Conservation (phyloP, 1,140 invertebrate species). For the Portunus trituberculatus region DNA sequence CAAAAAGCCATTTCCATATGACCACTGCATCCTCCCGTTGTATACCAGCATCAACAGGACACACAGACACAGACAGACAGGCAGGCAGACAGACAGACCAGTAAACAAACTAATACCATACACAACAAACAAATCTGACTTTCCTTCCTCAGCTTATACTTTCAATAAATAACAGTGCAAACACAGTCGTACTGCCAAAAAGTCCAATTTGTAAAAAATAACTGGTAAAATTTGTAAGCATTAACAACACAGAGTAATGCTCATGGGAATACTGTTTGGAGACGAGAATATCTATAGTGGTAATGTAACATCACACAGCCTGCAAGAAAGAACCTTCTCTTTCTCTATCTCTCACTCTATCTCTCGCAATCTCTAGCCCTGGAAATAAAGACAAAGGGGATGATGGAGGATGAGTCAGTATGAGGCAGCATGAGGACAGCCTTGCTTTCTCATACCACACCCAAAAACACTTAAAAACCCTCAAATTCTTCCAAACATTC, state of each 20-base stretch:
- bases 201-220: not conserved
- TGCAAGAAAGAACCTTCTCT: not conserved
- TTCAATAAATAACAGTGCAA: constrained; percentile 6
- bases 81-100: too few relatives aligned
- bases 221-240: not conserved
- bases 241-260: not conserved
- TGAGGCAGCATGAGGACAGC: not conserved
- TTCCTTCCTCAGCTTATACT: not conserved
- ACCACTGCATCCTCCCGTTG: not conserved
- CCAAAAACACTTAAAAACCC: not conserved
- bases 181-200: not conserved
- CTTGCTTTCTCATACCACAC: not conserved
- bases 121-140: not conserved
- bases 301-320: not conserved
- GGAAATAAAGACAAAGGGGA: not conserved
- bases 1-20: not conserved
- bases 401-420: not conserved
- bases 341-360: not conserved
- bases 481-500: not conserved
- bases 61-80: not conserved
- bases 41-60: not conserved
- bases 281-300: not conserved
- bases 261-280: not conserved
- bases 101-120: not conserved
- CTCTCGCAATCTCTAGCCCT: too few relatives aligned